Evolutionary conservation across 2,113 vertebrate species (phyloP).

Genomic region (Axis porcinus): DNA sequence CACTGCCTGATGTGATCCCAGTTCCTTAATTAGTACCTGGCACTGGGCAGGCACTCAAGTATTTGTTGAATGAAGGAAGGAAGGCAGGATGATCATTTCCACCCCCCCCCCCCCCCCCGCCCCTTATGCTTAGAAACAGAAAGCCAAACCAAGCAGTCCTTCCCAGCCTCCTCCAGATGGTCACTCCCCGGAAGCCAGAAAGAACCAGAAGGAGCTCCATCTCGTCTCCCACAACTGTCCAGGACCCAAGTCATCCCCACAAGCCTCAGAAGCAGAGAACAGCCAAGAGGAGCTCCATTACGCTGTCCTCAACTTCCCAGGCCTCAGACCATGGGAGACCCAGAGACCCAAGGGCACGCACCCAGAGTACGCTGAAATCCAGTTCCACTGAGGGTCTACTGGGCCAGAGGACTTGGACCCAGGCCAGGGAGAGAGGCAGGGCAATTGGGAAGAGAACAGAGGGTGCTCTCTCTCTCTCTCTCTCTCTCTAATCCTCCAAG

Average conservation of each 20-base stretch:
- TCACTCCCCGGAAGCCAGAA: background rate
- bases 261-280: background rate
- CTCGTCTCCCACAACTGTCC: background rate
- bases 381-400: background rate
- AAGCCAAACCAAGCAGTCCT: background rate
- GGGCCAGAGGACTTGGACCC: too few relatives aligned
- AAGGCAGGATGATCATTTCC: background rate
- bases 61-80: background rate
- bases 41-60: accelerated
- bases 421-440: background rate
- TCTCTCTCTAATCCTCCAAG: background rate
- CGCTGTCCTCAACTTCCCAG: background rate
- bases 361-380: constrained; percentile 5
- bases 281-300: constrained; percentile 45
- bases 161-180: background rate
- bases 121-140: background rate
- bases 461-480: background rate
- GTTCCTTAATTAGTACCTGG: background rate
- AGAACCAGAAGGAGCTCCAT: background rate
- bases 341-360: background rate
- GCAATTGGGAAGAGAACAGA: background rate
- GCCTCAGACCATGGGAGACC: background rate
- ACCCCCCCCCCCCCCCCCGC: background rate
- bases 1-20: too few relatives aligned
- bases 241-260: accelerated